phyloP scores from a whole-genome alignment of 2,113 vertebrate species.

The Psophia crepitans region DNA sequence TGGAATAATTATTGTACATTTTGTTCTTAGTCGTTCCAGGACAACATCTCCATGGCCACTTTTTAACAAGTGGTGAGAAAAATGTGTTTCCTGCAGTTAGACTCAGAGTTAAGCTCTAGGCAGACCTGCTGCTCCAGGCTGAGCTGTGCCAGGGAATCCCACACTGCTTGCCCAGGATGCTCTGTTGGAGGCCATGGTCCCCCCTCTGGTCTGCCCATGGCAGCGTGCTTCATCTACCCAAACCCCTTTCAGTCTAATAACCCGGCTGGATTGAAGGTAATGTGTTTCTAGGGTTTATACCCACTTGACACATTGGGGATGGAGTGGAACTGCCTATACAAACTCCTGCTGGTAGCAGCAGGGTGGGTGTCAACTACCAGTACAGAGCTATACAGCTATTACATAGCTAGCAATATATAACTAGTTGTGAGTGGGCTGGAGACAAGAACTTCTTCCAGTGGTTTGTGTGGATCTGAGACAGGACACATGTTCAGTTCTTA shows the following conservation, averaged over 20 bases:
- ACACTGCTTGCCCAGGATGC: neutral
- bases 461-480: neutral
- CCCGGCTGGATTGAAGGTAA: neutral
- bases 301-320: neutral
- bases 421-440: neutral
- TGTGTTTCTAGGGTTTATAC: neutral
- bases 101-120: neutral
- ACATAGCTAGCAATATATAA: neutral
- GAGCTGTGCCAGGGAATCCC: neutral
- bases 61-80: neutral
- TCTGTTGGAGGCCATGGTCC: neutral
- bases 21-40: neutral
- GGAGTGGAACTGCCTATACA: neutral
- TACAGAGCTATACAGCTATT: neutral
- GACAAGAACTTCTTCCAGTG: neutral
- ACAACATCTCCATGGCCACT: fast-evolving
- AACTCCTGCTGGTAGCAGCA: neutral
- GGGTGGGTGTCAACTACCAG: neutral
- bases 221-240: fast-evolving
- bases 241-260: neutral
- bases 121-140: neutral
- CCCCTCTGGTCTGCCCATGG: neutral
- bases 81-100: neutral
- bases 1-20: neutral
- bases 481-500: fast-evolving